Base-by-base conservation (phyloP, 2,113 vertebrate genomes). In the Ranitomeya variabilis region DNA sequence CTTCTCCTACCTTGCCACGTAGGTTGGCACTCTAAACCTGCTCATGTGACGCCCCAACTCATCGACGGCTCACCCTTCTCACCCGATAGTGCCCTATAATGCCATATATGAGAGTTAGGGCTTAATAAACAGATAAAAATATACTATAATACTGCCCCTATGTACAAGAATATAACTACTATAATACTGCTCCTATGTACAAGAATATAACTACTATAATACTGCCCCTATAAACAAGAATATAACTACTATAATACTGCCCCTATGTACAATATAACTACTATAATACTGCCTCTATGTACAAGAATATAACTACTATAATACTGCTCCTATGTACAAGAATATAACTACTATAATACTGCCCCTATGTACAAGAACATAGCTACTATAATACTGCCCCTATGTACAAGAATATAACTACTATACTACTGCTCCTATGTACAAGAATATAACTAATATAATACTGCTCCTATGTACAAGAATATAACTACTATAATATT, bases 261-360 rank as follows among this genome's bases (percentile, higher is more conserved):
- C 11, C 64, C 64, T n/a, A 66, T 66, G 21, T 66, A n/a, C 19
- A 66, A 66, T 66, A 66, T 66, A 66, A 66, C 67, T 71, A 71
- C 67, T 71, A 71, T 31, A 71, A 71, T 71, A 71, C 67, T 71
- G 67, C 67, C n/a, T 15, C 23, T 71, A 71, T 31, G 9, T 31
- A 31, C 26, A 71, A 31, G 67, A 71, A 71, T 71, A 71, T 31
- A 69, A 71, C 67, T 71, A 71, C 23, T 71, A 71, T 71, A 71
- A 71, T 31, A 71, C 67, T 71, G 67, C 67, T 7, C 66, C 67
- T 31, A 31, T 15, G 3, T 31, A 26, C 67, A 26, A 15, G 12
- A 71, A 71, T 71, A 71, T 31, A 69, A 71, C 23, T 71, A 71
- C 67, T 71, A 31, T 31, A 71, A 71, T 31, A 71, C 67, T 31